Evolutionary conservation across 2,888 invertebrate species (phyloP).

Genomic region (Mycalesis mineus): DNA sequence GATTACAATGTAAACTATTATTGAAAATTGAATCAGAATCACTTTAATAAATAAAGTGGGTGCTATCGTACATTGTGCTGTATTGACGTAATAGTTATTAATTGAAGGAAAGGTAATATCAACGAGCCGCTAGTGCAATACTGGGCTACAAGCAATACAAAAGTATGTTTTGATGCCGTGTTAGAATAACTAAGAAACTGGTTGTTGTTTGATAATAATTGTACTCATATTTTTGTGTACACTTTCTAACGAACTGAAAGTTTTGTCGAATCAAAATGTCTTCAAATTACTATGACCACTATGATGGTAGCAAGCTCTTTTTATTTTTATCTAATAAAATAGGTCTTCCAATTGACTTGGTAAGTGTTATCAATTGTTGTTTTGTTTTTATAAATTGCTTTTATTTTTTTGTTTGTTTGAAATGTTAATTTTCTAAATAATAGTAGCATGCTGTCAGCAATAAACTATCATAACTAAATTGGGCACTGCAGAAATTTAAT

Average conservation of each 20-base stretch:
- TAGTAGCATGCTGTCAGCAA: neutral
- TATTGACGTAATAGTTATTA: constrained; percentile 25
- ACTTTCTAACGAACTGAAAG: constrained; percentile 5
- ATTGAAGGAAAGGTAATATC: constrained; percentile 18
- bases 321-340: constrained; percentile 81
- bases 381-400: neutral
- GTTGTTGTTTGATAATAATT: neutral
- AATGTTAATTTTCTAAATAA: neutral
- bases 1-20: constrained; percentile 3
- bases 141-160: neutral
- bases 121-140: constrained; percentile 14
- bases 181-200: constrained; percentile 2
- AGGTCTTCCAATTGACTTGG: constrained; percentile 88
- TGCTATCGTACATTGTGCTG: constrained; percentile 24
- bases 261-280: constrained; percentile 40
- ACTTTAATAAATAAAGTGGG: constrained; percentile 25
- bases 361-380: constrained; percentile 57
- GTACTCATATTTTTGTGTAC: neutral
- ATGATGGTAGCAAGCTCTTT: constrained; percentile 85
- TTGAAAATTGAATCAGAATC: constrained; percentile 24
- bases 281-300: constrained; percentile 67
- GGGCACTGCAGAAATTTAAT: neutral
- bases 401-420: neutral
- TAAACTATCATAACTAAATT: neutral
- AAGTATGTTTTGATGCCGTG: constrained; percentile 10